Conservation (phyloP, 53 echinoderm and acorn worm genomes). For the Glandiceps talaboti region DNA sequence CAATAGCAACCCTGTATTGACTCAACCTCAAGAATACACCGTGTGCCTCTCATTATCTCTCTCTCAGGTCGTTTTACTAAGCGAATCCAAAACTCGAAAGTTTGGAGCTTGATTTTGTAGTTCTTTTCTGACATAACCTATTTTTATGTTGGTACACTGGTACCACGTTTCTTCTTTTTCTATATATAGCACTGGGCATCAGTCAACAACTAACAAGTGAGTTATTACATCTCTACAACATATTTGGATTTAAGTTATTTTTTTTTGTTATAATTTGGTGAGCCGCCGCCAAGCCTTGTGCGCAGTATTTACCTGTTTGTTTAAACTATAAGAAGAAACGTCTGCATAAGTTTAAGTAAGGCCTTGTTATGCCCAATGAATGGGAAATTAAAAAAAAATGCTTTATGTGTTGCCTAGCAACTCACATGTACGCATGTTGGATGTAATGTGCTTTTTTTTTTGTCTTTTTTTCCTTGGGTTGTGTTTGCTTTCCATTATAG, state of each 20-base stretch:
- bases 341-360: not conserved
- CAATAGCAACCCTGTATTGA: too few relatives aligned
- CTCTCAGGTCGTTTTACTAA: too few relatives aligned
- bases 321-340: not conserved
- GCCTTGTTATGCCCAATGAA: not conserved
- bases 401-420: not conserved
- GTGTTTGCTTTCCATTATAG: not conserved
- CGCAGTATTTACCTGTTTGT: not conserved
- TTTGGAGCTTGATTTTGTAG: conserved; percentile 25
- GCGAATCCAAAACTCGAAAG: too few relatives aligned
- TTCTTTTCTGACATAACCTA: conserved; percentile 20
- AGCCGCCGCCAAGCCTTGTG: not conserved
- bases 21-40: too few relatives aligned
- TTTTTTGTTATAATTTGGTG: not conserved
- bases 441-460: not conserved
- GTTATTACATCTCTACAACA: not conserved
- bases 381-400: not conserved
- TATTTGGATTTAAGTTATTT: too few relatives aligned
- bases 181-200: conserved; percentile 40
- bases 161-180: conserved; percentile 3
- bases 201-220: conserved; percentile 15
- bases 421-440: not conserved
- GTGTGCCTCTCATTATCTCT: too few relatives aligned
- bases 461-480: not conserved
- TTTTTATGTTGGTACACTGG: too few relatives aligned